Conservation (phyloP, 2,888 invertebrate species). For the Apamea epomidion region DNA sequence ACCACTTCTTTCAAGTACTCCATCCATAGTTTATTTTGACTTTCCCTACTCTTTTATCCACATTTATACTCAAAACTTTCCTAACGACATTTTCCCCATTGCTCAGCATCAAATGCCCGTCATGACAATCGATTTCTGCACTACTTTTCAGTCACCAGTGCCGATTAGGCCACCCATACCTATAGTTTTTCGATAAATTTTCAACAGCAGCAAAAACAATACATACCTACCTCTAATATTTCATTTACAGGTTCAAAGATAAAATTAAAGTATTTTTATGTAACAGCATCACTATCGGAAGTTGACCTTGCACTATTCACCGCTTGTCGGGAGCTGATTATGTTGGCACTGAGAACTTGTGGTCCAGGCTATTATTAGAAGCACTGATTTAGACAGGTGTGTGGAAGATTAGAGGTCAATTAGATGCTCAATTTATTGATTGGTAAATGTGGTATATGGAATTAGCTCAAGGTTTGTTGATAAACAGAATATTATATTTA, state of each 20-base stretch:
- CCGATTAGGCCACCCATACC: too few relatives aligned
- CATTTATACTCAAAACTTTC: too few relatives aligned
- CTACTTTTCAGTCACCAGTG: background rate
- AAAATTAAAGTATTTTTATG: conserved; percentile 18
- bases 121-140: background rate
- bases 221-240: background rate
- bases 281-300: conserved; percentile 14
- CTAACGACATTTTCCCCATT: background rate
- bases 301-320: conserved; percentile 23
- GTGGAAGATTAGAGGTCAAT: background rate
- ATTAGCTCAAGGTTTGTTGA: too few relatives aligned
- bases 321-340: conserved; percentile 2
- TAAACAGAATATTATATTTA: background rate
- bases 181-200: background rate
- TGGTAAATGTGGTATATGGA: background rate
- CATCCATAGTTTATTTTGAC: background rate
- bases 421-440: background rate
- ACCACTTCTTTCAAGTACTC: background rate
- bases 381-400: background rate
- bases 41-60: background rate
- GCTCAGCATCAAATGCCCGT: too few relatives aligned
- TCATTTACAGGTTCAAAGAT: conserved; percentile 1
- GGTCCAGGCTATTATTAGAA: background rate
- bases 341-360: background rate
- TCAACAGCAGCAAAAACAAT: background rate